A percentile compares a stretch with the other conserved stretches of the same genome.
These are phyloP conservation scores for Ephydatia muelleri DNA, from an alignment of 37 sponge, comb jelly and placozoan species.

Conservation along the genomic window DNA sequence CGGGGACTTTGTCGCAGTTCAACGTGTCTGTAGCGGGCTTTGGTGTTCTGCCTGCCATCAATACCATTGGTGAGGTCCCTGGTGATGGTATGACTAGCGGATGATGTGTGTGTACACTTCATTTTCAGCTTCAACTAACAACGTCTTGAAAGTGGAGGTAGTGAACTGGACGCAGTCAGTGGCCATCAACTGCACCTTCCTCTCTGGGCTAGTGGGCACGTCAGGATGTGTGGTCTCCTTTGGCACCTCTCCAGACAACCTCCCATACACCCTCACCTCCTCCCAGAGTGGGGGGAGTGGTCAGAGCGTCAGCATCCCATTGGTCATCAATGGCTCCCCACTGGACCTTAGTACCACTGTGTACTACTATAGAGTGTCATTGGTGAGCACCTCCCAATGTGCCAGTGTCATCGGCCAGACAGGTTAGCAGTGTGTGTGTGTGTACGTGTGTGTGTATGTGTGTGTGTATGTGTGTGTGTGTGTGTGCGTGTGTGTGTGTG, in stretches of 20 bases:
- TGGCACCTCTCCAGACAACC: not conserved
- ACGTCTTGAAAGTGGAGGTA: not conserved
- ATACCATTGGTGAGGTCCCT: not conserved
- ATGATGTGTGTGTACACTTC: not conserved
- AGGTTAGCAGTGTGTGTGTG: not conserved
- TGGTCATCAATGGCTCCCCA: not conserved
- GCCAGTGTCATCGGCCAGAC: not conserved
- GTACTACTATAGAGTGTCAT: not conserved
- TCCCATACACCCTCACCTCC: not conserved
- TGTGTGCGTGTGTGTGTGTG: not conserved
- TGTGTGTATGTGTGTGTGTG: too few relatives aligned
- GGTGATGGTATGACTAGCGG: not conserved
- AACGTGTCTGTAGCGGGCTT: not conserved
- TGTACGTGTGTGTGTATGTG: too few relatives aligned
- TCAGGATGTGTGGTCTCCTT: conserved; percentile 1
- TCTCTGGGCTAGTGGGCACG: not conserved
- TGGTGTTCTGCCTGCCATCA: not conserved
- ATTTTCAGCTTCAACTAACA: not conserved
- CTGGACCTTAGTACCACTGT: not conserved
- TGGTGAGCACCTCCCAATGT: not conserved
- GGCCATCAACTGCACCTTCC: not conserved
- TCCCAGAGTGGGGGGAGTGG: conserved; percentile 1
- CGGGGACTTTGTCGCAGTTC: not conserved
- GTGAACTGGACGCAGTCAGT: not conserved
- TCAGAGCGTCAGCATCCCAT: not conserved